Percentiles rank a stretch among this genome's conserved stretches.
Evolutionary conservation across 2,888 invertebrate species (phyloP).

Genomic region (Operophtera brumata): DNA sequence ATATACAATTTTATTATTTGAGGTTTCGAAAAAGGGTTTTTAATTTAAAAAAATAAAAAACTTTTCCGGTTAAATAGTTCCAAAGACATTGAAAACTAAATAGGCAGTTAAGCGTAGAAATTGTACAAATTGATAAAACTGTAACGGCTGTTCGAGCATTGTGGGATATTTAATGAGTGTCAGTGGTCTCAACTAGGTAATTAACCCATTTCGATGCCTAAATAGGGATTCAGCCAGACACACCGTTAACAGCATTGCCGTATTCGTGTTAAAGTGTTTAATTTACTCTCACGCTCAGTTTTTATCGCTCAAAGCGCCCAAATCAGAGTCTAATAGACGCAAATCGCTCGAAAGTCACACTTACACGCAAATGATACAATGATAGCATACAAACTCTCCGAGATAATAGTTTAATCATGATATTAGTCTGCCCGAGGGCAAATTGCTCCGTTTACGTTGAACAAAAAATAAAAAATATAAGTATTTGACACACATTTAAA

Average conservation of each 20-base stretch:
- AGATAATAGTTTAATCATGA: constrained; percentile 71
- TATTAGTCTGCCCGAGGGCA: constrained; percentile 58
- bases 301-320: constrained; percentile 22
- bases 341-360: constrained; percentile 56
- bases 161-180: constrained; percentile 23
- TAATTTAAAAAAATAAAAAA: too few relatives aligned
- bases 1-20: too few relatives aligned
- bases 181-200: constrained; percentile 17
- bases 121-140: constrained; percentile 21
- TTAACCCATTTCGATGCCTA: constrained; percentile 26
- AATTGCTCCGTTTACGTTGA: constrained; percentile 61
- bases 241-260: constrained; percentile 22
- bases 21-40: too few relatives aligned
- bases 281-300: constrained; percentile 29
- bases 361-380: constrained; percentile 60
- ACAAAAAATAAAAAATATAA: constrained; percentile 54
- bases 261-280: constrained; percentile 28
- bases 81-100: constrained; percentile 2
- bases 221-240: constrained; percentile 21
- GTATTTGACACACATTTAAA: constrained; percentile 64
- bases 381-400: constrained; percentile 54
- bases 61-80: background rate
- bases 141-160: constrained; percentile 20
- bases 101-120: constrained; percentile 7
- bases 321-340: constrained; percentile 44